A percentile compares a stretch with the other conserved stretches of the same genome.
phyloP scores from a whole-genome alignment of 2,888 invertebrate species.

The Deroplatys truncata region DNA sequence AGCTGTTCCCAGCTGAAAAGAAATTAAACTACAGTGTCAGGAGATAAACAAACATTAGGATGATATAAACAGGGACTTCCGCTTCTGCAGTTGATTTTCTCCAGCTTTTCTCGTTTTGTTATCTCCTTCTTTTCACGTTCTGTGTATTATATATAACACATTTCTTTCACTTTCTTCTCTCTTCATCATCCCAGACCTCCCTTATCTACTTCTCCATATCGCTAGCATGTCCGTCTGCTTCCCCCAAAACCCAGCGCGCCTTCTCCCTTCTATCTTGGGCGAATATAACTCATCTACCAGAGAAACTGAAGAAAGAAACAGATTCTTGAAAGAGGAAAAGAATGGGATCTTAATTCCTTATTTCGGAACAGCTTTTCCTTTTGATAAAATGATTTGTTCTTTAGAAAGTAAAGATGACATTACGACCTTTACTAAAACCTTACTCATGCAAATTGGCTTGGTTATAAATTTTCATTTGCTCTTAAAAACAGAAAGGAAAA shows the following conservation, averaged over 20 bases:
- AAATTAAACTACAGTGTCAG: not conserved
- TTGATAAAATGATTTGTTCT: not conserved
- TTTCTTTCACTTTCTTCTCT: not conserved
- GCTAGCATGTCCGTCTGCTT: not conserved
- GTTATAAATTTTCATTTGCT: too few relatives aligned
- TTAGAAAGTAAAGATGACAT: not conserved
- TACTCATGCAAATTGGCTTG: too few relatives aligned
- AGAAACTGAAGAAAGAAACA: not conserved
- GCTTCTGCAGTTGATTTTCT: not conserved
- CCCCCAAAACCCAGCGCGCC: not conserved
- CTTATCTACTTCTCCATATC: conserved; percentile 2
- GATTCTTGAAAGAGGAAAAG: not conserved
- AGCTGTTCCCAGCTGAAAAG: not conserved
- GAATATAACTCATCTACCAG: not conserved
- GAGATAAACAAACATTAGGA: not conserved
- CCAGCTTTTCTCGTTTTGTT: not conserved
- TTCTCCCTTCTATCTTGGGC: not conserved
- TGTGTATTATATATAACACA: conserved; percentile 8
- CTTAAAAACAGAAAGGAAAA: too few relatives aligned
- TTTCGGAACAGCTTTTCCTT: not conserved
- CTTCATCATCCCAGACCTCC: not conserved
- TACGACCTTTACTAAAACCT: too few relatives aligned
- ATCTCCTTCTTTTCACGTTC: not conserved
- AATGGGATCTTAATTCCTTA: not conserved
- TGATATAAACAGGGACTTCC: not conserved